These are phyloP conservation scores for Psophia crepitans DNA, from an alignment of 2,113 vertebrate species.

Conservation along the genomic window DNA sequence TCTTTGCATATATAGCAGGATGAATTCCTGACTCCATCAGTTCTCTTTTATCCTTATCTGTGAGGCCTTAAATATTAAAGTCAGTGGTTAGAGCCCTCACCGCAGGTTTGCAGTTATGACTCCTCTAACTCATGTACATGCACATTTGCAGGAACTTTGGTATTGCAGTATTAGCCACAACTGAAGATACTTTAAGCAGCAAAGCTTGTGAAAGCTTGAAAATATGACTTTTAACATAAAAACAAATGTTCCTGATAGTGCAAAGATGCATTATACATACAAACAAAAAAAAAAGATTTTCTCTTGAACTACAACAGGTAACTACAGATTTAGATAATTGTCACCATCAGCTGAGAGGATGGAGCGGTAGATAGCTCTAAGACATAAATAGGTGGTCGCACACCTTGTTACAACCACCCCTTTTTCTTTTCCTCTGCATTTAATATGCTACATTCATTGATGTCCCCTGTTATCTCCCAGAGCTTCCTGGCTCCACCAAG, in stretches of 20 bases:
- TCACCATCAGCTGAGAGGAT: fast-evolving
- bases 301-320: not conserved
- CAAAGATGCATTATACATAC: not conserved
- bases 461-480: not conserved
- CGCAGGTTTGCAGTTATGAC: not conserved
- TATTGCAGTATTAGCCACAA: not conserved
- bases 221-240: not conserved
- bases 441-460: not conserved
- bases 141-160: not conserved
- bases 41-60: not conserved
- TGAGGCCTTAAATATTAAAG: not conserved
- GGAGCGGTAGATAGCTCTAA: not conserved
- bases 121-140: fast-evolving
- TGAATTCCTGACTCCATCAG: not conserved
- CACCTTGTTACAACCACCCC: not conserved
- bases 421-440: not conserved
- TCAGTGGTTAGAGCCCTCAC: not conserved
- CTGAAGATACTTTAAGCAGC: not conserved
- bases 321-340: not conserved
- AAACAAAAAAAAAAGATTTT: not conserved
- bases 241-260: not conserved
- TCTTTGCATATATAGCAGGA: not conserved
- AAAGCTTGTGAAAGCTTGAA: not conserved
- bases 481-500: fast-evolving
- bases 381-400: not conserved